Conservation (phyloP, 2,888 invertebrate genomes). For the Cephus pulcher region DNA sequence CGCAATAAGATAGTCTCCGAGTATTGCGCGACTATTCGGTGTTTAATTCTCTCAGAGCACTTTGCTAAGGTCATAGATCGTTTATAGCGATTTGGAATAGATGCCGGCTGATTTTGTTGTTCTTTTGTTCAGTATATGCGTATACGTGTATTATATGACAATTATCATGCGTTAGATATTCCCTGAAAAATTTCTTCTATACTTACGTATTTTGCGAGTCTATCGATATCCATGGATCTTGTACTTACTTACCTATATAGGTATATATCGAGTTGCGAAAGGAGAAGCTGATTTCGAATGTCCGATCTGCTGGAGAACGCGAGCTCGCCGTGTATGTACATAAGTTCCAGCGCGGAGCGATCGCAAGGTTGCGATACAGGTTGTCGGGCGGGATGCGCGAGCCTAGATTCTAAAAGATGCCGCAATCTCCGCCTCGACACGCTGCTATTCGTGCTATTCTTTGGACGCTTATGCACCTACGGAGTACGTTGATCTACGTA, state of each 20-base stretch:
- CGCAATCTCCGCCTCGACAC: constrained; percentile 29
- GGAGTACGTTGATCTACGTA: not conserved
- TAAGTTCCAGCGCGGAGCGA: constrained; percentile 34
- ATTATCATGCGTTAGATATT: not conserved
- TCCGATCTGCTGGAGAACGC: not conserved
- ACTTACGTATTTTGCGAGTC: not conserved
- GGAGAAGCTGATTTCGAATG: not conserved
- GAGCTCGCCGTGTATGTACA: constrained; percentile 11
- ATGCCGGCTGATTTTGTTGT: not conserved
- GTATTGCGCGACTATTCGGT: not conserved
- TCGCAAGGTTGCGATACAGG: constrained; percentile 32
- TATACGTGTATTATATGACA: not conserved
- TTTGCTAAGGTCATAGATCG: not conserved
- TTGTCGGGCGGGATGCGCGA: constrained; percentile 33
- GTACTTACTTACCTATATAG: not conserved
- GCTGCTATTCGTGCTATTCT: constrained; percentile 16
- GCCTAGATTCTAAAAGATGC: constrained; percentile 36
- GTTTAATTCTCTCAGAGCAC: not conserved
- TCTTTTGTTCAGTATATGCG: not conserved
- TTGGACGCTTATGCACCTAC: constrained; percentile 8
- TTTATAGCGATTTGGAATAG: not conserved
- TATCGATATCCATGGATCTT: not conserved
- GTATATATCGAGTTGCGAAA: not conserved
- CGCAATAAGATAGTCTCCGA: constrained; percentile 4
- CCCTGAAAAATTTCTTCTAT: not conserved